Base-by-base conservation (phyloP, 2,797 vertebrate genomes). In the Peromyscus aztecus region DNA sequence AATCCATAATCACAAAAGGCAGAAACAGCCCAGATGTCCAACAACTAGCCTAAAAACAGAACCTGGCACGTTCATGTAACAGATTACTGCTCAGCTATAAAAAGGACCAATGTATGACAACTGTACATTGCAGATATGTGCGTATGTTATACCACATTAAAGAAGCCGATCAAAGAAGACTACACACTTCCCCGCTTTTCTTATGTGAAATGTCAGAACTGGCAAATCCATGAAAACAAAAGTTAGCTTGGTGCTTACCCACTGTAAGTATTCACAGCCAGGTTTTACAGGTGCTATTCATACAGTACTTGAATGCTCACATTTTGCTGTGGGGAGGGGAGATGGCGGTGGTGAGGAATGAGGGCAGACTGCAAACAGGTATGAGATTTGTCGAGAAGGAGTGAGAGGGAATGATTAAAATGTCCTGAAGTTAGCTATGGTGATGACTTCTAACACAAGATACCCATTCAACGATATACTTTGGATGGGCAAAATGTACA, bases 191-290 rank as follows among this genome's bases (percentile, higher is more conserved):
- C 21, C 37, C 21, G 57, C 16, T 69, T 59, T 34, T 43, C 67
- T 87, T 67, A 71, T 27, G 23, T 27, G 46, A 91, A 75, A 77
- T 75, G 23, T 78, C 49, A 76, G 34, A 83, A 80, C 34, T 89
- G 75, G 34, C 8, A 86, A 94, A 75, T 82, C 59, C 63, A 91
- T 31, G 61, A 40, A 92, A 84, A 92, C 13, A 69, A n/a, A 93
- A 67, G 59, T 77, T 57, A 57, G 31, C 27, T 34, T 57, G 83
- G 52, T 65, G 23, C 13, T 61, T 82, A 67, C 12, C 2, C 61
- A 43, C 67, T 17, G 0, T 27, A 40, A 73, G 24, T 40, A 19
- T 73, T 57, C 49, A 5, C 23, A 59, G 69, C 29, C 12, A 43
- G 27, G n/a, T 46, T 76, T 59, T 43, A 4, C 6, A 40, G 17